Evolutionary conservation across 2,797 vertebrate genomes (phyloP), one percentile per base, ranked within the genome.

Genomic region (Lagodon rhomboides): DNA sequence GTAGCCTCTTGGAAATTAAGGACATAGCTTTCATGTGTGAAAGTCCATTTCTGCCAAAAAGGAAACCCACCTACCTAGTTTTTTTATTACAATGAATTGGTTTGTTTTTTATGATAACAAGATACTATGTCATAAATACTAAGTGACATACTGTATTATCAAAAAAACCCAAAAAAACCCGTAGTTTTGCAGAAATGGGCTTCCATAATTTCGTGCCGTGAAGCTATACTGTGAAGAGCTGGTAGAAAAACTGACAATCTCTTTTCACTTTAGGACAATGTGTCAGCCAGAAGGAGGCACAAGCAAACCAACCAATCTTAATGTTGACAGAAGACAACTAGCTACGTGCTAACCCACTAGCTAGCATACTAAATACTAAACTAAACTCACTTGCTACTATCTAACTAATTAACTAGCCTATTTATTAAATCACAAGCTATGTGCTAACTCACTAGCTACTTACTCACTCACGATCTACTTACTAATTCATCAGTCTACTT

Each of bases 291-390:
- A 27, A 27, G 27, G 27, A 27, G 27, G 27, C n/a, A 62, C 1
- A 17, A 62, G 10, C 54, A 71, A 43, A 51, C 23, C 23, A 43
- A 62, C 22, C 15, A 51, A 16, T 71, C n/a, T 59, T 23, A 60
- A 34, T 22, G 43, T 58, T 58, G 27, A n/a, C n/a, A 13, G 3
- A 50, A 23, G 10, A 59, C 20, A 60, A 25, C 46, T 49, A 23
- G 5, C 44, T 60, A 20, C 46, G 20, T 20, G 15, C 44, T 46
- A 46, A 34, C 34, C 34, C 27, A 9, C 8, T 34, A 34, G 7
- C 34, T 34, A 34, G 34, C 34, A 34, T 34, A 34, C 34, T 34
- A 34, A 34, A 5, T 34, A 7, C n/a, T n/a, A n/a, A n/a, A n/a
- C n/a, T n/a, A n/a, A n/a, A 34, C 8, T 34, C 34, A 34, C 8